phyloP scores from a whole-genome alignment of 2,888 invertebrate species.

The Nineta flava region DNA sequence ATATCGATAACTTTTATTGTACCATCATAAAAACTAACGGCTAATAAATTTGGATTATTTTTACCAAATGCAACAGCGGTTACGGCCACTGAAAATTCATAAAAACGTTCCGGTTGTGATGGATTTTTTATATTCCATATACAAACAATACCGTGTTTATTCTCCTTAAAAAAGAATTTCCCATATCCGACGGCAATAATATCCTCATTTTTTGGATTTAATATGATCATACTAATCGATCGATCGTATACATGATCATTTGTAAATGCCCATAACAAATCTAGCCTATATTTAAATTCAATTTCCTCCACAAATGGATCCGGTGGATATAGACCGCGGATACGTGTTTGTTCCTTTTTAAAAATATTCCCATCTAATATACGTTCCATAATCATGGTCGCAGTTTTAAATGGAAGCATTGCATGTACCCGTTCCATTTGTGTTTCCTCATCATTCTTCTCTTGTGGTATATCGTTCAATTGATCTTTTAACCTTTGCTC shows the following conservation, averaged over 20 bases:
- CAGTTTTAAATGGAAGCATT: conserved; percentile 36
- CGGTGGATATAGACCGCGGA: conserved; percentile 43
- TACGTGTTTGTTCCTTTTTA: conserved; percentile 49
- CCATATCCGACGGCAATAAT: conserved; percentile 65
- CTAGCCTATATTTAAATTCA: conserved; percentile 47
- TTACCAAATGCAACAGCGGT: conserved; percentile 55
- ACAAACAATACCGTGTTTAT: conserved; percentile 44
- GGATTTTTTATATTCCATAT: conserved; percentile 75
- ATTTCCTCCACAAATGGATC: conserved; percentile 46
- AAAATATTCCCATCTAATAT: conserved; percentile 53
- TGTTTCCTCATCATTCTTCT: conserved; percentile 20
- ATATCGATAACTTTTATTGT: conserved; percentile 55
- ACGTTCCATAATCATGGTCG: conserved; percentile 50
- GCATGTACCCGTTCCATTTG: conserved; percentile 23
- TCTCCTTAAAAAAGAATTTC: conserved; percentile 37
- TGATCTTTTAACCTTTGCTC: conserved; percentile 14
- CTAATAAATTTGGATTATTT: conserved; percentile 51
- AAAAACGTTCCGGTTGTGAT: conserved; percentile 53
- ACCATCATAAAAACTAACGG: conserved; percentile 61
- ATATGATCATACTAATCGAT: conserved; percentile 45
- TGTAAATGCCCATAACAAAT: conserved; percentile 49
- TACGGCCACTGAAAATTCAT: conserved; percentile 43
- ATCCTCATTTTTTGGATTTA: conserved; percentile 50
- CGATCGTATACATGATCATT: conserved; percentile 32
- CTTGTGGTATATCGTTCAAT: conserved; percentile 14